Conservation (phyloP, 2,888 invertebrate genomes). For the Cabera pusaria region DNA sequence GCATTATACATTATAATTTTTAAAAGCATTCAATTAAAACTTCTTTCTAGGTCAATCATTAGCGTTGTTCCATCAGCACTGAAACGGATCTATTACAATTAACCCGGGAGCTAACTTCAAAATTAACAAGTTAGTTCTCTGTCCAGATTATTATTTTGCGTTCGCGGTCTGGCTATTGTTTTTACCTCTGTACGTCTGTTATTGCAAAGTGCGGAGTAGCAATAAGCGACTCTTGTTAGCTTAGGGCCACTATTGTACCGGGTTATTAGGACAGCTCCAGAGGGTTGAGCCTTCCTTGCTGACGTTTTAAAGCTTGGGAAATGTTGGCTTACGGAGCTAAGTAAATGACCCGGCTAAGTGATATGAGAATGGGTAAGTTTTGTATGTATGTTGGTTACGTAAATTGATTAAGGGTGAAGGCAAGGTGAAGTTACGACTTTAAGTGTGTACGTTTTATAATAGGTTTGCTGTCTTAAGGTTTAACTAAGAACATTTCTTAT, state of each 20-base stretch:
- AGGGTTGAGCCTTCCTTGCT: slow-evolving; percentile 51
- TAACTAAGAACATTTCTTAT: no score
- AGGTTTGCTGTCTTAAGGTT: no score
- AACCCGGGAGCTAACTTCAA: no score
- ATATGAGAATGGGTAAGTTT: slow-evolving; percentile 13
- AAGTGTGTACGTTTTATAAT: no score
- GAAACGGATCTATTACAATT: no score
- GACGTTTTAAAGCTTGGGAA: slow-evolving; percentile 31
- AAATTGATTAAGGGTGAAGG: no score
- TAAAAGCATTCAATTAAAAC: no score
- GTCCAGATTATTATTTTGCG: slow-evolving; percentile 6
- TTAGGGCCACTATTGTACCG: slow-evolving; percentile 70
- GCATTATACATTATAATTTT: no score
- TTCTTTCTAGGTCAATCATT: no score
- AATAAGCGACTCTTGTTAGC: slow-evolving; percentile 74
- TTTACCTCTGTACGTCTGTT: slow-evolving; percentile 59
- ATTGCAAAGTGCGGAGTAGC: slow-evolving; percentile 71
- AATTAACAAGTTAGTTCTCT: slow-evolving; percentile 7
- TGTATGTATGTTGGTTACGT: no score
- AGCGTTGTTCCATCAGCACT: no score
- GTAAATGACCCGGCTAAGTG: slow-evolving; percentile 19
- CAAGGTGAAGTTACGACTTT: no score
- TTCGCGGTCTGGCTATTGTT: slow-evolving; percentile 59
- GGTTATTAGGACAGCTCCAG: slow-evolving; percentile 71
- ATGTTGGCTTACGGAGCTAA: slow-evolving; percentile 14